Evolutionary conservation across 2,888 invertebrate genomes (phyloP).

Genomic region (Drosophila setosimentum): DNA sequence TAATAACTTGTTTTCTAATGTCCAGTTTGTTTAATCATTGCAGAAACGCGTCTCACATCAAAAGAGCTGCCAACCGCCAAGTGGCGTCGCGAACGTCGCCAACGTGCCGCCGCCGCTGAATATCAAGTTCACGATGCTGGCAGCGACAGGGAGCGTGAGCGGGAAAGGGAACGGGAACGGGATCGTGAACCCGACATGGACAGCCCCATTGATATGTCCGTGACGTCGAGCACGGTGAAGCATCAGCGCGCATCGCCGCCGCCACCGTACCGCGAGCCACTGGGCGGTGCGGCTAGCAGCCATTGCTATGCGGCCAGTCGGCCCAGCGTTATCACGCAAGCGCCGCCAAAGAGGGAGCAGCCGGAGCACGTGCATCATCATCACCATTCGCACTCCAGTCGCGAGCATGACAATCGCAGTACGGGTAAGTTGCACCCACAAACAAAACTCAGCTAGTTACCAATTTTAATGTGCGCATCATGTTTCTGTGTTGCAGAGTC

Average conservation of each 20-base stretch:
- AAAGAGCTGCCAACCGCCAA: slow-evolving; percentile 89
- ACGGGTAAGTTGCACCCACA: slow-evolving; percentile 65
- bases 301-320: slow-evolving; percentile 78
- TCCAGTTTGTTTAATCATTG: slow-evolving; percentile 57
- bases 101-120: slow-evolving; percentile 85
- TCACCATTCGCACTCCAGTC: slow-evolving; percentile 58
- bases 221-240: slow-evolving; percentile 82
- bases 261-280: slow-evolving; percentile 84
- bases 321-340: slow-evolving; percentile 89
- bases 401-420: slow-evolving; percentile 82
- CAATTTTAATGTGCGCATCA: background rate
- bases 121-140: slow-evolving; percentile 75
- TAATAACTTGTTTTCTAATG: slow-evolving; percentile 42
- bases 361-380: slow-evolving; percentile 65
- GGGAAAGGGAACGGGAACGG: slow-evolving; percentile 41
- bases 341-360: slow-evolving; percentile 84
- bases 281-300: slow-evolving; percentile 71
- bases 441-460: background rate
- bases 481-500: slow-evolving; percentile 86
- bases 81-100: slow-evolving; percentile 90
- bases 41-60: slow-evolving; percentile 85
- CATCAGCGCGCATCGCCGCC: slow-evolving; percentile 83
- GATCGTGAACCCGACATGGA: slow-evolving; percentile 72
- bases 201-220: slow-evolving; percentile 85
- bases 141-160: slow-evolving; percentile 31